Evolutionary conservation across 2,113 vertebrate species (phyloP), one percentile per base, ranked within the genome.

Genomic region (Shinisaurus crocodilurus): DNA sequence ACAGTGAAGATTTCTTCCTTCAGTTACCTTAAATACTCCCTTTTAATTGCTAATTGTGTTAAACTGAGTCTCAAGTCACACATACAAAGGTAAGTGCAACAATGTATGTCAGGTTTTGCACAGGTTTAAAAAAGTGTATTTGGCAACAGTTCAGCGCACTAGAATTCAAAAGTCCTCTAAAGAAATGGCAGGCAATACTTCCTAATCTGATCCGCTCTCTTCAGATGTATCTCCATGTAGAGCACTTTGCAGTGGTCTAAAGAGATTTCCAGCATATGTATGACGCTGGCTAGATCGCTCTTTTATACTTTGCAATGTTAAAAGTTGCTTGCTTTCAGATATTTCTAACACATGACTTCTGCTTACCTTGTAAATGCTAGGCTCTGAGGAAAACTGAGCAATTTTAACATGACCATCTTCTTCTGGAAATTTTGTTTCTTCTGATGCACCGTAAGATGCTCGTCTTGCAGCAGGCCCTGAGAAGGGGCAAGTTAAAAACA

Each of bases 331-430:
- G 40, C 27, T 72, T 85, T 86, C 32, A 88, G 86, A 76, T 57
- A 91, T 12, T 79, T 48, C 60, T 25, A 93, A 82, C 6, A 89
- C 67, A 74, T 69, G n/a, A 85, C 57, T 74, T 83, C 69, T 63
- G 69, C 20, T 90, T 96, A 97, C 97, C 96, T 97, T 95, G 93
- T 90, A 81, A 89, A 92, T 79, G 75, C 90, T 91, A 81, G 91
- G 91, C 85, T 97, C 96, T 91, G 98, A 97, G 89, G 97, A 97
- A 65, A 97, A 96, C 90, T 92, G 93, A 91, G 67, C 91, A 88
- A 96, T 92, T 90, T 96, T 87, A 89, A 37, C 27, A n/a, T 72
- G 91, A n/a, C 85, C 74, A n/a, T 93, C 88, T 94, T 98, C 97
- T 74, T 87, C 80, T 79, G 65, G 89, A 74, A 94, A 92, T 81